phyloP scores from a whole-genome alignment of 2,113 vertebrate species.

The Chaetodon auriga region DNA sequence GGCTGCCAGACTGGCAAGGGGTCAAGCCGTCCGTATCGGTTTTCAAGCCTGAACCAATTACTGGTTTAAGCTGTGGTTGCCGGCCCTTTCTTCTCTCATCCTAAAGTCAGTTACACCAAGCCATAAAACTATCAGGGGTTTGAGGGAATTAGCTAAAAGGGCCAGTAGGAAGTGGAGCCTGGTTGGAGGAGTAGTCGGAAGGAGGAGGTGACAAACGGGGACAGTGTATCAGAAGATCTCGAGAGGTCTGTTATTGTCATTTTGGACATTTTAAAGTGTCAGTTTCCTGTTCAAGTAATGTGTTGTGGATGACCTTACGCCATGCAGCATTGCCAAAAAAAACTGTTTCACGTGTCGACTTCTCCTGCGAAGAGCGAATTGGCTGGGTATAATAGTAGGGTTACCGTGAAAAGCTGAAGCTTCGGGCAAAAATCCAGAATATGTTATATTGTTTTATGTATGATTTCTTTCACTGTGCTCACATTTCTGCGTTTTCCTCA shows the following conservation, averaged over 20 bases:
- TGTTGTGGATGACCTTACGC: neutral
- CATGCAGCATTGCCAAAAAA: no score
- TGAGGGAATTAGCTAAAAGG: slow-evolving; percentile 67
- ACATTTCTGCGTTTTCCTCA: neutral
- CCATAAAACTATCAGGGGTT: slow-evolving; percentile 79
- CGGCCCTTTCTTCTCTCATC: slow-evolving; percentile 70
- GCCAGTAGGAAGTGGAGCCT: slow-evolving; percentile 50
- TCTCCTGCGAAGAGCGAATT: neutral
- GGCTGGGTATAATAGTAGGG: neutral
- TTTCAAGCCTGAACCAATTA: slow-evolving; percentile 80
- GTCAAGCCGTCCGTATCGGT: slow-evolving; percentile 64
- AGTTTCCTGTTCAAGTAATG: neutral
- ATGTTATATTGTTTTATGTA: no score
- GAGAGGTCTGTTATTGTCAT: neutral
- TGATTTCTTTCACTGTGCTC: no score
- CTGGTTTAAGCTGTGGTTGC: slow-evolving; percentile 74
- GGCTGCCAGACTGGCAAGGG: slow-evolving; percentile 68
- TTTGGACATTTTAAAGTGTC: slow-evolving; percentile 1
- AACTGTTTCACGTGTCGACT: neutral
- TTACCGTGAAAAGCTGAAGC: neutral
- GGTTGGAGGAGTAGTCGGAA: slow-evolving; percentile 23
- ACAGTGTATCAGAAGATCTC: neutral
- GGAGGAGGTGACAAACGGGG: slow-evolving; percentile 1
- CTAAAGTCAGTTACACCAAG: slow-evolving; percentile 72
- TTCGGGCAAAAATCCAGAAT: neutral